Percentiles rank a stretch among this genome's conserved stretches.
These are phyloP conservation scores for Oryzias javanicus DNA, from an alignment of 2,113 vertebrate species.

Conservation along the genomic window DNA sequence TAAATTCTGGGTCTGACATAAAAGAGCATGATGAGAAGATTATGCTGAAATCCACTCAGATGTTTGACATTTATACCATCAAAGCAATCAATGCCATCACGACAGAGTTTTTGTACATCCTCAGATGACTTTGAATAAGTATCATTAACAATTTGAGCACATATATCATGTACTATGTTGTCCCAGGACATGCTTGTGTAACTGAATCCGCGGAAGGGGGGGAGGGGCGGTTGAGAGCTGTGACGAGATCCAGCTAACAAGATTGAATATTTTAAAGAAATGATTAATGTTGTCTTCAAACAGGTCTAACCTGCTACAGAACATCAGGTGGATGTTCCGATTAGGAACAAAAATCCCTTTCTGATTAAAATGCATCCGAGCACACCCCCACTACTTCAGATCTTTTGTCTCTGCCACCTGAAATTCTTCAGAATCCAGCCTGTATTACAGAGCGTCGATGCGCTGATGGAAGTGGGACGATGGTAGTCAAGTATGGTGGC, in stretches of 20 bases:
- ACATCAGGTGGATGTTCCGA: slow-evolving; percentile 22
- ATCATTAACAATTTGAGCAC: slow-evolving; percentile 1
- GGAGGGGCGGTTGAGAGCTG: slow-evolving; percentile 34
- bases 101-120: slow-evolving; percentile 8
- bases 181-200: slow-evolving; percentile 18
- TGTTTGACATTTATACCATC: slow-evolving; percentile 16
- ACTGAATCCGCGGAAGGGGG: slow-evolving; percentile 33
- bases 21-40: slow-evolving; percentile 28
- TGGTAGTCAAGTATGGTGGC: slow-evolving; percentile 6
- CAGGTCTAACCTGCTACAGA: slow-evolving; percentile 26
- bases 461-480: slow-evolving; percentile 15
- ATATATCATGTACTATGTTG: slow-evolving; percentile 2
- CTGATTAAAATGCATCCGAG: slow-evolving; percentile 6
- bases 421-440: slow-evolving; percentile 8
- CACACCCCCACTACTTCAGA: no score
- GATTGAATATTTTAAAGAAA: slow-evolving; percentile 54
- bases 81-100: slow-evolving; percentile 9
- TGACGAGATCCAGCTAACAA: slow-evolving; percentile 46
- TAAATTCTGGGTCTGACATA: slow-evolving; percentile 16
- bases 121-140: slow-evolving; percentile 23
- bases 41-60: slow-evolving; percentile 22
- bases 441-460: slow-evolving; percentile 14
- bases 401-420: not conserved
- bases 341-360: slow-evolving; percentile 11
- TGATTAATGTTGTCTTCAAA: slow-evolving; percentile 40